Evolutionary conservation across 2,797 vertebrate genomes (phyloP), one percentile per base, ranked within the genome.

Genomic region (Microctenopoma lineatum): DNA sequence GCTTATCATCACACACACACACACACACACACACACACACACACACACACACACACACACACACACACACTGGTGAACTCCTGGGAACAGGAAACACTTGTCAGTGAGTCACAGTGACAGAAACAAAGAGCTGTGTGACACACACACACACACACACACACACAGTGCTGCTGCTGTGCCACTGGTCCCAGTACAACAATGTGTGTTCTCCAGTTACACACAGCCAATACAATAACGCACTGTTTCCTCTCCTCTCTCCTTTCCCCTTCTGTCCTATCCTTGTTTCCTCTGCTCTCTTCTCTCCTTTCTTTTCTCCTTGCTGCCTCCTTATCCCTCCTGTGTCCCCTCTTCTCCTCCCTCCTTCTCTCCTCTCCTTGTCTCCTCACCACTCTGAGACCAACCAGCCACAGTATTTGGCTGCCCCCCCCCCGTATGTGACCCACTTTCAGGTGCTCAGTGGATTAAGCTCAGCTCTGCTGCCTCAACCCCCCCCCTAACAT

Each of bases 61-160:
- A 32, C 29, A 32, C 29, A 32, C 29, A 32, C 29, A 32, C 29
- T 32, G 29, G 29, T 32, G 29, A 32, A 32, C 29, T 64, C 73
- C 61, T 79, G 73, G 76, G 73, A 83, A 79, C 80, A 73, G 76
- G 76, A 83, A 76, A 52, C 75, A 68, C 75, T 70, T 53, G 51
- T 64, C 64, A 69, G 5, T 45, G 18, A 26, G 25, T 32, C 56
- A 55, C 60, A 65, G 34, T 47, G 55, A 59, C 50, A 39, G 55
- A 62, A 58, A 56, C 55, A 73, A 72, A 72, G 75, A 59, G 51
- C 68, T 44, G 16, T 25, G 27, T 50, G 6, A 32, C 29, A 32
- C 29, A 32, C 29, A 32, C 29, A 32, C 29, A 50, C 62, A 60
- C 52, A 55, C 48, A 41, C 65, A 69, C 64, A 51, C 58, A 32